Conservation (phyloP, 2,888 invertebrate genomes). For the Tethea ocularis region DNA sequence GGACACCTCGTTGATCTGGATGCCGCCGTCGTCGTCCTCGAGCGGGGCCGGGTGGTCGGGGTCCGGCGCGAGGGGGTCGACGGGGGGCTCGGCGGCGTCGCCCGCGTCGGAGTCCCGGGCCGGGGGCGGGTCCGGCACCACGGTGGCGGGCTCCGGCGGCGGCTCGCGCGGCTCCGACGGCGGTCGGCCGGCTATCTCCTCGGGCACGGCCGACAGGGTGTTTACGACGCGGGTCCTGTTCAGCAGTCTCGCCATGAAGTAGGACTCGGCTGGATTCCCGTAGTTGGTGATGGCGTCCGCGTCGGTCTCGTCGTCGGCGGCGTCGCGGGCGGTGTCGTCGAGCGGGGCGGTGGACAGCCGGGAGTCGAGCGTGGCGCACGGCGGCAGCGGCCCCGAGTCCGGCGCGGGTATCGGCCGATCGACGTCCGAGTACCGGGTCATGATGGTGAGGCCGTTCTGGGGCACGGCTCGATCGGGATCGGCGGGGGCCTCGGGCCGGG, state of each 20-base stretch:
- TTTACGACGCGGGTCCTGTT: slow-evolving; percentile 69
- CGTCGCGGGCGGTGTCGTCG: slow-evolving; percentile 34
- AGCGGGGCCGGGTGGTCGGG: slow-evolving; percentile 16
- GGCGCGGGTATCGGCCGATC: slow-evolving; percentile 47
- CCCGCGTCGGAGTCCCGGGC: slow-evolving; percentile 23
- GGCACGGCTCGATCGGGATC: slow-evolving; percentile 49
- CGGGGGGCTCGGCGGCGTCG: slow-evolving; percentile 25
- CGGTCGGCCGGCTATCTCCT: slow-evolving; percentile 54
- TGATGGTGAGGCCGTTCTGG: slow-evolving; percentile 75
- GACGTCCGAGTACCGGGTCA: slow-evolving; percentile 75
- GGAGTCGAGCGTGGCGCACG: slow-evolving; percentile 63
- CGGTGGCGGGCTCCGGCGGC: slow-evolving; percentile 26
- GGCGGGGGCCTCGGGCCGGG: slow-evolving; percentile 21
- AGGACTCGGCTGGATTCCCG: slow-evolving; percentile 77
- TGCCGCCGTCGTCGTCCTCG: slow-evolving; percentile 62
- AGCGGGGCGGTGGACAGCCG: slow-evolving; percentile 51
- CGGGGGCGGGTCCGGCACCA: slow-evolving; percentile 24
- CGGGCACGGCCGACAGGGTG: slow-evolving; percentile 69
- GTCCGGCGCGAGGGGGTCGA: slow-evolving; percentile 29
- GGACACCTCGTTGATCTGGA: slow-evolving; percentile 88
- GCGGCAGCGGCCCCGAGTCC: slow-evolving; percentile 54
- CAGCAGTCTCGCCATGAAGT: slow-evolving; percentile 74
- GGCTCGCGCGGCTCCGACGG: slow-evolving; percentile 32
- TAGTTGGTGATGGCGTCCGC: slow-evolving; percentile 66
- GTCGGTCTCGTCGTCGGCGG: slow-evolving; percentile 39